These are phyloP conservation scores for Lacerta bilineata DNA, from an alignment of 2,797 vertebrate genomes.

Conservation along the genomic window DNA sequence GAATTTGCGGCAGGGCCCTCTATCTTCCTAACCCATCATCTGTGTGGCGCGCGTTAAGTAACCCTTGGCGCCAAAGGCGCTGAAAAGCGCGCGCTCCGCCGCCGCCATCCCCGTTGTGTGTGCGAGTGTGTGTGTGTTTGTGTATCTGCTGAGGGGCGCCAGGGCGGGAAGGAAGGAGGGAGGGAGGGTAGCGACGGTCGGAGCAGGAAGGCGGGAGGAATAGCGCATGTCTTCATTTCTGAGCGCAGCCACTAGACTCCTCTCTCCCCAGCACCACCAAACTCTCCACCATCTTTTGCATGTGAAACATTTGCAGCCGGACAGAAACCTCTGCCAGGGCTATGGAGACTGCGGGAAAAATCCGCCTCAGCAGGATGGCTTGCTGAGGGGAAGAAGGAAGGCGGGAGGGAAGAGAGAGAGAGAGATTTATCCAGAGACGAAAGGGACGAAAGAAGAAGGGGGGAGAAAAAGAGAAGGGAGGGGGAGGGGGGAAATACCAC, in stretches of 20 bases:
- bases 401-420: constrained; percentile 19
- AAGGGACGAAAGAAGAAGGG: background rate
- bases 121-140: background rate
- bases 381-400: constrained; percentile 74
- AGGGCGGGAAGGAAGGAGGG: constrained; percentile 13
- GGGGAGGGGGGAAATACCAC: constrained; percentile 6
- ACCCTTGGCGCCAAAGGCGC: background rate
- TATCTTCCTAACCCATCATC: background rate
- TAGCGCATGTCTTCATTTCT: constrained; percentile 90
- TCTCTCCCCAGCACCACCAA: constrained; percentile 82
- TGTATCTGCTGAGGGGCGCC: constrained; percentile 12
- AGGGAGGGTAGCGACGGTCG: background rate
- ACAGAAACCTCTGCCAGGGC: constrained; percentile 83
- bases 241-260: constrained; percentile 81
- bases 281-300: constrained; percentile 88
- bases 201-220: constrained; percentile 55
- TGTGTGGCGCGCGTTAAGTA: background rate
- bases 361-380: constrained; percentile 84
- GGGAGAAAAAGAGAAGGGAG: background rate
- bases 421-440: background rate
- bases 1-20: background rate
- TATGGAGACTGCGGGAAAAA: constrained; percentile 92
- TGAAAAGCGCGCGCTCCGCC: too few relatives aligned
- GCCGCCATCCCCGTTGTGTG: background rate
- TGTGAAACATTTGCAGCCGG: constrained; percentile 86